Evolutionary conservation across 2,888 invertebrate genomes (phyloP).

Genomic region (Parasteatoda lunata): DNA sequence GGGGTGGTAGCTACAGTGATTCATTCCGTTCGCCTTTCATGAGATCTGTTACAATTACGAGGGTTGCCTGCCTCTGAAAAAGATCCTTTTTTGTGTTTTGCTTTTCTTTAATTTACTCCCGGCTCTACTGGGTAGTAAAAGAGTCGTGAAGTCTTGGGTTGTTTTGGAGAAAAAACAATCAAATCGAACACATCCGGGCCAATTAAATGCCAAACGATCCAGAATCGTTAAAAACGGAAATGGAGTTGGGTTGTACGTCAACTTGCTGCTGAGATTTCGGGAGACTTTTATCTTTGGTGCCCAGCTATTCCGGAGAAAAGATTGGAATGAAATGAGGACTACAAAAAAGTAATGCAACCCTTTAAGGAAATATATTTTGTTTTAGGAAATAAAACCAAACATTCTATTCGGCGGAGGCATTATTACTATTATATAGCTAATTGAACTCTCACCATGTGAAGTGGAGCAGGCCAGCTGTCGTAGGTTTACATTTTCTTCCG

Average conservation of each 20-base stretch:
- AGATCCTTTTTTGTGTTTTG: slow-evolving; percentile 20
- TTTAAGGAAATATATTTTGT: neutral
- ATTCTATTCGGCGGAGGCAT: neutral
- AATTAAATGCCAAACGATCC: slow-evolving; percentile 67
- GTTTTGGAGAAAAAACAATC: slow-evolving; percentile 61
- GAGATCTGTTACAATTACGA: slow-evolving; percentile 68
- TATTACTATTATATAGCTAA: neutral
- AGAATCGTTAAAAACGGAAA: slow-evolving; percentile 67
- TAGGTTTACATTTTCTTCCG: no score
- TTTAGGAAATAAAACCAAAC: neutral
- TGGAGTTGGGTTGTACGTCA: slow-evolving; percentile 47
- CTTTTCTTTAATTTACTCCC: slow-evolving; percentile 65
- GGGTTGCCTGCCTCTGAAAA: slow-evolving; percentile 1
- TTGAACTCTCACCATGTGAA: neutral
- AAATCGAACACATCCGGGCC: slow-evolving; percentile 59
- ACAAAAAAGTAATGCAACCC: slow-evolving; percentile 7
- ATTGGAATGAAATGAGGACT: slow-evolving; percentile 12
- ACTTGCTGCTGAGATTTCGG: slow-evolving; percentile 44
- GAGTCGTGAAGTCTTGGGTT: slow-evolving; percentile 61
- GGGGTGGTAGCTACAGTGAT: slow-evolving; percentile 42
- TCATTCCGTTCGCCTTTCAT: slow-evolving; percentile 62
- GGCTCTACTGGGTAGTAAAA: slow-evolving; percentile 50
- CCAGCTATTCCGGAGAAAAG: neutral
- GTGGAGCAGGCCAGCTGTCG: no score
- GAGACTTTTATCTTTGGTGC: slow-evolving; percentile 41